Percentiles rank a stretch among this genome's conserved stretches.
Conservation (phyloP, 2,797 vertebrate species). For the Poeciliopsis gracilis region DNA sequence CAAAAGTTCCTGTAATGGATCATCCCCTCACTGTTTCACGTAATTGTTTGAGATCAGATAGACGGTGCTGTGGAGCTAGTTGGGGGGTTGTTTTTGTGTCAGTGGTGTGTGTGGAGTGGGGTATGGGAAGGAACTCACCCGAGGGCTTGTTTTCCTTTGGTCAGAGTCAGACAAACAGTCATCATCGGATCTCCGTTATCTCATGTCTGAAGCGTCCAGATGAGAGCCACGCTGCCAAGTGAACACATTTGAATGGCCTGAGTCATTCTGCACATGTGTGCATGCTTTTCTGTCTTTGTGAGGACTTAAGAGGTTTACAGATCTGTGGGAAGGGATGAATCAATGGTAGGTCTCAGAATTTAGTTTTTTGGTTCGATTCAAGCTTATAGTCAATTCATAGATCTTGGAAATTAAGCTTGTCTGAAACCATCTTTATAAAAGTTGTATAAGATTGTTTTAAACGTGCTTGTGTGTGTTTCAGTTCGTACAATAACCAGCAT, state of each 20-base stretch:
- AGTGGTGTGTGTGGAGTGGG: background rate
- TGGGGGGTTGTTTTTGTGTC: constrained; percentile 42
- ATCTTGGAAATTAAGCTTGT: background rate
- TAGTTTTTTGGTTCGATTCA: constrained; percentile 7
- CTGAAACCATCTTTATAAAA: background rate
- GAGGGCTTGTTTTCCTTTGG: constrained; percentile 54
- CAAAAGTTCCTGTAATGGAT: constrained; percentile 61
- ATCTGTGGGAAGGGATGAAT: constrained; percentile 1
- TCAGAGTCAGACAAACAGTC: constrained; percentile 71
- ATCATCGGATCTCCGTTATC: constrained; percentile 73
- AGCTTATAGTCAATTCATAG: background rate
- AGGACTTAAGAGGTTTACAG: background rate
- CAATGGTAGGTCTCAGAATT: constrained; percentile 1
- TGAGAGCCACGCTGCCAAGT: constrained; percentile 64
- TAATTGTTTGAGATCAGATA: constrained; percentile 58
- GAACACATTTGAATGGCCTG: constrained; percentile 71
- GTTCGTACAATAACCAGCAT: constrained; percentile 50
- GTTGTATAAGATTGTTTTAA: background rate
- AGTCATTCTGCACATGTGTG: constrained; percentile 59
- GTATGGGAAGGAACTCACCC: constrained; percentile 38
- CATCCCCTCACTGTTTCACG: constrained; percentile 37
- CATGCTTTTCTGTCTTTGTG: constrained; percentile 13
- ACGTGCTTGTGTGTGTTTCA: constrained; percentile 34
- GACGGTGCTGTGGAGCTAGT: constrained; percentile 34
- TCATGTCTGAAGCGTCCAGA: constrained; percentile 74